These are phyloP conservation scores for Fragum sueziense DNA, from an alignment of 2,888 invertebrate genomes.

Conservation along the genomic window DNA sequence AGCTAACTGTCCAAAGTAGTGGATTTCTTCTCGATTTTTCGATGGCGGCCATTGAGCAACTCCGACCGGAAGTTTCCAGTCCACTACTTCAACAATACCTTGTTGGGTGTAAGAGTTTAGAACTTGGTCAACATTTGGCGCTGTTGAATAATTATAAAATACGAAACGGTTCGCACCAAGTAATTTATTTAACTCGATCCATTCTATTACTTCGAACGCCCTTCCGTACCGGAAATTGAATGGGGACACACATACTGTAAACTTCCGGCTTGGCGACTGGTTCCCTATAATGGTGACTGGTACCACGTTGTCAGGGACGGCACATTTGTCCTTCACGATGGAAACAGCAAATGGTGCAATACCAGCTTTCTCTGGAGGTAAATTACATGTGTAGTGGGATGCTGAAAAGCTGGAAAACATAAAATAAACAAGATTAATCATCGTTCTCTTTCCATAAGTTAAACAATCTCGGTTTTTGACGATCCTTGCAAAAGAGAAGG, in stretches of 20 bases:
- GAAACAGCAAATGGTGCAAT: slow-evolving; percentile 53
- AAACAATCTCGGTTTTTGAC: no score
- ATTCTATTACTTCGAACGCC: slow-evolving; percentile 77
- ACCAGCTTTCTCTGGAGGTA: slow-evolving; percentile 3
- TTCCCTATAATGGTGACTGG: background rate
- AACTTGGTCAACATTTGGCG: slow-evolving; percentile 68
- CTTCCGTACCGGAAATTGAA: slow-evolving; percentile 68
- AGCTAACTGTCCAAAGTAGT: slow-evolving; percentile 80
- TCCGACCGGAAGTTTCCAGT: slow-evolving; percentile 75
- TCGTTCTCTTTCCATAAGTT: no score
- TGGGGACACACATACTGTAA: slow-evolving; percentile 73
- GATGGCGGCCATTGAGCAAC: slow-evolving; percentile 61
- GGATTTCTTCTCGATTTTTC: slow-evolving; percentile 63
- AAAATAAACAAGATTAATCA: background rate
- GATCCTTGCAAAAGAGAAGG: no score
- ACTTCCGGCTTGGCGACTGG: slow-evolving; percentile 36
- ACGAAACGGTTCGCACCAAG: slow-evolving; percentile 77
- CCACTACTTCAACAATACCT: slow-evolving; percentile 70
- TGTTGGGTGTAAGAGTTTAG: slow-evolving; percentile 66
- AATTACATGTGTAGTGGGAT: slow-evolving; percentile 32
- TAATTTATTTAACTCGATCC: slow-evolving; percentile 78
- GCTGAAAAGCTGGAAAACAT: slow-evolving; percentile 61
- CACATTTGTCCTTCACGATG: slow-evolving; percentile 47
- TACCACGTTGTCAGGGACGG: slow-evolving; percentile 44
- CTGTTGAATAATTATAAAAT: slow-evolving; percentile 76